Conservation (phyloP, 2,888 invertebrate species). For the Agapetus fuscipes region DNA sequence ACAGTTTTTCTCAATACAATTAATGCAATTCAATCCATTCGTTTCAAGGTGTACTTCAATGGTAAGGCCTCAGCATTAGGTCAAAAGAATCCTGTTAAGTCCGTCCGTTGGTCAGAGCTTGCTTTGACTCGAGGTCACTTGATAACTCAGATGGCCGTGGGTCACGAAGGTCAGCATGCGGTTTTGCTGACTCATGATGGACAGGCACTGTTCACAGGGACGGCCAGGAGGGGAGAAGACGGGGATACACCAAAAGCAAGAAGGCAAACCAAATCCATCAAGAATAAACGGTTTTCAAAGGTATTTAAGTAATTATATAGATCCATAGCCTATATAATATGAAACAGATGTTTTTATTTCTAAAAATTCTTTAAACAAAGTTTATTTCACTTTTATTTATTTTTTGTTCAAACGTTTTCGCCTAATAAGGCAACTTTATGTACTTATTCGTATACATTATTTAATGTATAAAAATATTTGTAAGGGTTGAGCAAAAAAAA, state of each 20-base stretch:
- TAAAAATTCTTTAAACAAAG: too few species aligned
- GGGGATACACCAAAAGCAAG: conserved; percentile 75
- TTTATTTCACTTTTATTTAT: too few species aligned
- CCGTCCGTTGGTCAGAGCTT: conserved; percentile 57
- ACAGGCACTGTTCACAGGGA: conserved; percentile 68
- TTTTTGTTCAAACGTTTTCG: too few species aligned
- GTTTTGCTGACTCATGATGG: conserved; percentile 90
- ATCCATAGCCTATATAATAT: neutral
- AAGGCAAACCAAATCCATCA: conserved; percentile 79
- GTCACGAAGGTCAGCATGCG: conserved; percentile 90
- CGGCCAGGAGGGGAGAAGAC: conserved; percentile 87
- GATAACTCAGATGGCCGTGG: conserved; percentile 71
- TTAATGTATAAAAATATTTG: too few species aligned
- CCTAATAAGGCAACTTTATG: too few species aligned
- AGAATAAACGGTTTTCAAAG: conserved; percentile 87
- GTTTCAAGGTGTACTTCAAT: conserved; percentile 67
- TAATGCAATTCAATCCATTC: too few species aligned
- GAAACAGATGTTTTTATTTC: too few species aligned
- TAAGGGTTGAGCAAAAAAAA: too few species aligned
- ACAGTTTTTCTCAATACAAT: too few species aligned
- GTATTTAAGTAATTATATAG: too few species aligned
- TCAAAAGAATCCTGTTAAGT: conserved; percentile 56
- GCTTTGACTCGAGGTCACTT: conserved; percentile 37
- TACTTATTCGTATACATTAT: too few species aligned
- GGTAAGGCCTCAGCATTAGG: conserved; percentile 83